Conservation (phyloP, 2,888 invertebrate genomes). For the Heliconius charithonia region DNA sequence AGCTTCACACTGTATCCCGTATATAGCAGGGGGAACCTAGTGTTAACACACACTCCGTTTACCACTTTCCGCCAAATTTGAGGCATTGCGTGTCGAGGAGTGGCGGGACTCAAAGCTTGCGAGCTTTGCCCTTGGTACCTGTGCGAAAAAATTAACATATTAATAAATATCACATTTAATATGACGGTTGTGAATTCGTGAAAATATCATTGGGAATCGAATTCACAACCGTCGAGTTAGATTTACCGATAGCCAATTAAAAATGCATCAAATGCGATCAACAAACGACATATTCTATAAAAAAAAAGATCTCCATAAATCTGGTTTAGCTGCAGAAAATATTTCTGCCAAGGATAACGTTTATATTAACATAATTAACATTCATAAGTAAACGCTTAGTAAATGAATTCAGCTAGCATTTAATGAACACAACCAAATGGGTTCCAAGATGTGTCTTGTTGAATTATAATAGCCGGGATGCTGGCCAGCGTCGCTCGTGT, state of each 20-base stretch:
- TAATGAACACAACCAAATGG: conserved; percentile 53
- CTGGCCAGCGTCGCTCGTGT: conserved; percentile 56
- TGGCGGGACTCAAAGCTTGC: too few relatives aligned
- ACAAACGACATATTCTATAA: conserved; percentile 21
- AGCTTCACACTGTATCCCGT: too few relatives aligned
- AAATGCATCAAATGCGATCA: conserved; percentile 26
- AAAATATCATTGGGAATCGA: too few relatives aligned
- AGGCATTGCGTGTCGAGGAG: too few relatives aligned
- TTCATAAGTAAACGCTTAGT: conserved; percentile 40
- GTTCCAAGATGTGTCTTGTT: conserved; percentile 56
- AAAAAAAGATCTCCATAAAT: conserved; percentile 39
- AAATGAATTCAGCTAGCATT: conserved; percentile 45
- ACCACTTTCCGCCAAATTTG: too few relatives aligned
- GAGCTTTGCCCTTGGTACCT: too few relatives aligned
- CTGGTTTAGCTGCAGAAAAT: conserved; percentile 37
- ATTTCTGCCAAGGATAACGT: conserved; percentile 46
- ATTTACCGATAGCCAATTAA: conserved; percentile 11
- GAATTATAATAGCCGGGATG: conserved; percentile 66
- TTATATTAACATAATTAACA: conserved; percentile 46
- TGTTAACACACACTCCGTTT: too few relatives aligned
- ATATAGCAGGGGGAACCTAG: too few relatives aligned
- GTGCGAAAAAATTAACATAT: too few relatives aligned
- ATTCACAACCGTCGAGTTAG: too few relatives aligned
- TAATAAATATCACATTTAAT: too few relatives aligned
- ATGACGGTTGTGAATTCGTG: too few relatives aligned